These are phyloP conservation scores for Hippocampus comes DNA, from an alignment of 2,113 vertebrate species.

Conservation along the genomic window DNA sequence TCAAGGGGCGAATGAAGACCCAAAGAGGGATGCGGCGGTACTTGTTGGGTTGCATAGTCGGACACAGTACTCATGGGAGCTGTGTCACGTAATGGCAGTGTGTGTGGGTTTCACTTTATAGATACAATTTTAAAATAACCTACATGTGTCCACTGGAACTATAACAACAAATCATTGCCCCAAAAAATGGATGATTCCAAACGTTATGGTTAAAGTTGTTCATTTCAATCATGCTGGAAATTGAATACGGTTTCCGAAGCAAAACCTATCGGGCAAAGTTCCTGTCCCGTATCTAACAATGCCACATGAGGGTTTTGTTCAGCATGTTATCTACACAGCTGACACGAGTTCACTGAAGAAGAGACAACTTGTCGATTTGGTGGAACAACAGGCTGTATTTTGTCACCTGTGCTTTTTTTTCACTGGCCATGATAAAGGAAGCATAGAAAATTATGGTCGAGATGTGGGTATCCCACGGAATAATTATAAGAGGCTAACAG, in stretches of 20 bases:
- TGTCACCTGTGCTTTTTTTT: no score
- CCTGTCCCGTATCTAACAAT: background rate
- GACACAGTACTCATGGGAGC: slow-evolving; percentile 9
- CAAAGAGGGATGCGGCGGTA: slow-evolving; percentile 4
- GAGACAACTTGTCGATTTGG: no score
- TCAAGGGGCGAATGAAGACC: slow-evolving; percentile 6
- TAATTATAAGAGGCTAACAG: no score
- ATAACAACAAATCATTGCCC: background rate
- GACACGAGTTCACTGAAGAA: no score
- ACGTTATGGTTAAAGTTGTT: slow-evolving; percentile 25
- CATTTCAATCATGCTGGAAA: background rate
- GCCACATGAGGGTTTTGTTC: background rate
- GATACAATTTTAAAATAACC: slow-evolving; percentile 30
- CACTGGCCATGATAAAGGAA: no score
- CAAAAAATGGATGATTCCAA: slow-evolving; percentile 28
- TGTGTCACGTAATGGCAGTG: slow-evolving; percentile 25
- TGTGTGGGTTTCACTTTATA: slow-evolving; percentile 35
- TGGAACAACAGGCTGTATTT: no score
- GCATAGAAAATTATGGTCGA: no score
- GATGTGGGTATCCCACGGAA: no score
- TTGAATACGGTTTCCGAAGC: background rate
- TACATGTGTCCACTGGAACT: slow-evolving; percentile 14
- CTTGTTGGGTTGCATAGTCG: background rate
- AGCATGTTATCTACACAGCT: background rate
- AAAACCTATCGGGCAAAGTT: background rate